These are phyloP conservation scores for Nixonia krombeini DNA, from an alignment of 1,140 invertebrate species.

Conservation along the genomic window DNA sequence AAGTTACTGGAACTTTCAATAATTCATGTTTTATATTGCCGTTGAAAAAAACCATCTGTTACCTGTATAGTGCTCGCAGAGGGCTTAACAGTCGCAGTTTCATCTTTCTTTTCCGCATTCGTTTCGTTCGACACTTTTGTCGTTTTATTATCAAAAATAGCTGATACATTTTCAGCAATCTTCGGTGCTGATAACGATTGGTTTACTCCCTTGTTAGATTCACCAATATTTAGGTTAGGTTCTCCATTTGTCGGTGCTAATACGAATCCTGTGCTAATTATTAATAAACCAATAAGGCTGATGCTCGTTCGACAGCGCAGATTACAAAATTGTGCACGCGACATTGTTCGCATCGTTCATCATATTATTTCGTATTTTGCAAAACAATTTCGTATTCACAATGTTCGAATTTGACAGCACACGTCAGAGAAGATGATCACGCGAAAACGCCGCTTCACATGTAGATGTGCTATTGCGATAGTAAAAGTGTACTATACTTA, in stretches of 20 bases:
- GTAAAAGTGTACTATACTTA: too few species aligned
- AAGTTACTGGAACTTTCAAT: neutral
- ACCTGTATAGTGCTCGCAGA: neutral
- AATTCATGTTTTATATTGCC: neutral
- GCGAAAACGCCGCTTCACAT: too few species aligned
- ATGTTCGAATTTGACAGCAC: too few species aligned
- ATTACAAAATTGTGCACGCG: neutral
- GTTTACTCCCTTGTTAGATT: neutral
- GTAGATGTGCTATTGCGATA: too few species aligned
- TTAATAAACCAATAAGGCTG: too few species aligned
- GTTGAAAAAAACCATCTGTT: neutral
- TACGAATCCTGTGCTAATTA: conserved; percentile 12
- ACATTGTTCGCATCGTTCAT: neutral
- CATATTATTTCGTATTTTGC: neutral
- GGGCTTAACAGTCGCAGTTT: neutral
- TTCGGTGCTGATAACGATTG: neutral
- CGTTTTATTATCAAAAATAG: neutral
- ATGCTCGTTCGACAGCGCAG: neutral
- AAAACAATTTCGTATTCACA: too few species aligned
- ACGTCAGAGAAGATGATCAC: too few species aligned
- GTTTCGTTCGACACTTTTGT: neutral
- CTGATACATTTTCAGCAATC: neutral
- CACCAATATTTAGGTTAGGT: conserved; percentile 2
- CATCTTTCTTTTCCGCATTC: neutral
- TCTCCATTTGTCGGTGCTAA: conserved; percentile 6